Evolutionary conservation across 1,140 invertebrate genomes (phyloP).

Genomic region (Heliconius eleuchia): DNA sequence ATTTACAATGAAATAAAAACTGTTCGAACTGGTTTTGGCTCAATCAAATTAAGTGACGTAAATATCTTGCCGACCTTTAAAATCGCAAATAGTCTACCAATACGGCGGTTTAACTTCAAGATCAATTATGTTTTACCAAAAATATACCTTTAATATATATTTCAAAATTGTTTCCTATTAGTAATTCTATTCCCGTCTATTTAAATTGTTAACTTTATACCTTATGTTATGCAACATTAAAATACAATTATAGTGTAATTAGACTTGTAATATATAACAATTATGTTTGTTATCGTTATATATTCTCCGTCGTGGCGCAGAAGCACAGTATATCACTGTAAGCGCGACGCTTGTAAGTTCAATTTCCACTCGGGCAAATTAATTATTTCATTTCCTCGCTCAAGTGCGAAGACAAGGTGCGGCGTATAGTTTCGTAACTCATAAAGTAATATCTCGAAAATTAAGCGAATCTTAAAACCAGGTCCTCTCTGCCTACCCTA

Average conservation of each 20-base stretch:
- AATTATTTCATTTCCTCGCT: no score
- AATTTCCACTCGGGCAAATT: no score
- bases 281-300: background rate
- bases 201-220: background rate
- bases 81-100: constrained; percentile 36
- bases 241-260: background rate
- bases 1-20: constrained; percentile 69
- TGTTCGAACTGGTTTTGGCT: constrained; percentile 63
- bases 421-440: no score
- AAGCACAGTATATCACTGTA: no score
- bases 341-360: no score
- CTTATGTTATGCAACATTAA: background rate
- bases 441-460: no score
- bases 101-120: constrained; percentile 6
- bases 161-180: background rate
- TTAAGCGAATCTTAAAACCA: no score
- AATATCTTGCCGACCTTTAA: constrained; percentile 52
- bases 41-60: constrained; percentile 62
- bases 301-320: background rate
- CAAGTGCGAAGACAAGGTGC: no score
- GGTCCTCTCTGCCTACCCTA: no score
- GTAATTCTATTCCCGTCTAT: background rate
- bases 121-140: background rate
- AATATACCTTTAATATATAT: background rate
- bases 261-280: no score